phyloP scores from a whole-genome alignment of 2,797 vertebrate genomes.

The Darevskia nairensis region DNA sequence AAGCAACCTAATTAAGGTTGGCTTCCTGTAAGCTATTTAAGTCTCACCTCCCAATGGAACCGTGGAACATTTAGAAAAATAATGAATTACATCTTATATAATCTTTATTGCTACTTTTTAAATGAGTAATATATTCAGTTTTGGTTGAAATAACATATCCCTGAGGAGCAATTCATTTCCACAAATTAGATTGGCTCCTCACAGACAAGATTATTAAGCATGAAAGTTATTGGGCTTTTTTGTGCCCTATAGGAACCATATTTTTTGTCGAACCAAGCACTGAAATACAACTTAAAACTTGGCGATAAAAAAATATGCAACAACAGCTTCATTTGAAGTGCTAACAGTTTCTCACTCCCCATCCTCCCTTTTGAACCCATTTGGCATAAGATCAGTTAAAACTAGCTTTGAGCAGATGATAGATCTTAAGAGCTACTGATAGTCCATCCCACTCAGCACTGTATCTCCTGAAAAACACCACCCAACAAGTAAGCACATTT shows the following conservation, averaged over 20 bases:
- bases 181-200: constrained; percentile 79
- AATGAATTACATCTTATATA: constrained; percentile 80
- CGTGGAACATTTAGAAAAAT: constrained; percentile 78
- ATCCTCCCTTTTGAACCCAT: not conserved
- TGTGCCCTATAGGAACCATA: constrained; percentile 63
- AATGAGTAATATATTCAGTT: constrained; percentile 78
- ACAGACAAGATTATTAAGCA: constrained; percentile 78
- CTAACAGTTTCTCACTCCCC: not conserved
- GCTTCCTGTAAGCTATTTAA: constrained; percentile 78
- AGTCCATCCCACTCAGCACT: not conserved
- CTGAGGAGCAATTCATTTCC: constrained; percentile 75
- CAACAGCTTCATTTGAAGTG: not conserved
- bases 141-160: constrained; percentile 77
- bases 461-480: not conserved
- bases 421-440: not conserved
- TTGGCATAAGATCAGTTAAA: constrained; percentile 7
- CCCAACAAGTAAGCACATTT: not conserved
- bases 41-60: constrained; percentile 72
- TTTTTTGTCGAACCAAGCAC: constrained; percentile 54
- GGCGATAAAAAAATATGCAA: constrained; percentile 47
- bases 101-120: constrained; percentile 80
- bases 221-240: constrained; percentile 73
- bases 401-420: not conserved
- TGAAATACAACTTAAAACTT: constrained; percentile 46
- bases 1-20: constrained; percentile 79